Evolutionary conservation across 2,113 vertebrate genomes (phyloP).

Genomic region (Balaeniceps rex): DNA sequence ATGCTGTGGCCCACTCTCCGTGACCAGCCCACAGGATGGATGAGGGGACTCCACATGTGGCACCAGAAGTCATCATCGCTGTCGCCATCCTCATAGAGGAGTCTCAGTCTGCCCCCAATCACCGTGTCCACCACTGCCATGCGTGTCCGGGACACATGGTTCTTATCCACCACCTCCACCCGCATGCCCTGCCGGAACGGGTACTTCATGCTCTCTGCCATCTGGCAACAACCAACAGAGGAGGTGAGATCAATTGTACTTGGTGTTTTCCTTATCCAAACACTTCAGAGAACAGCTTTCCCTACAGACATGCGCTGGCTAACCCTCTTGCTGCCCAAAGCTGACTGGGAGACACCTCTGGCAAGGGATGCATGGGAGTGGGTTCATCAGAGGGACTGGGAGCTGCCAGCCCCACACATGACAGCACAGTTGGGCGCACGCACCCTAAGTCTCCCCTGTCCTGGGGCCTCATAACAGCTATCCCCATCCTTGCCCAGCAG

Average conservation of each 20-base stretch:
- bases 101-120: constrained; percentile 86
- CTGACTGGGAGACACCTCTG: background rate
- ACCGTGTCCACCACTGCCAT: constrained; percentile 84
- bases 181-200: constrained; percentile 86
- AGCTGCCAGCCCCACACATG: background rate
- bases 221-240: constrained; percentile 62
- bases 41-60: constrained; percentile 90
- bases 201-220: constrained; percentile 88
- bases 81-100: constrained; percentile 86
- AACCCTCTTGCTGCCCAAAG: background rate
- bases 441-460: background rate
- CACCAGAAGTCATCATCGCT: constrained; percentile 91
- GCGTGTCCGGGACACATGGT: constrained; percentile 82
- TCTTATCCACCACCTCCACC: constrained; percentile 92
- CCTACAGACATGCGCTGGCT: background rate
- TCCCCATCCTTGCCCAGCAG: background rate
- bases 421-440: background rate
- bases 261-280: background rate
- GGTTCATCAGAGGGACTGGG: background rate
- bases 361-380: background rate
- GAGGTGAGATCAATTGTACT: background rate
- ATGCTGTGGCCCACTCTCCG: constrained; percentile 85
- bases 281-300: background rate
- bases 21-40: constrained; percentile 94
- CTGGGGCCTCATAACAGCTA: background rate